Evolutionary conservation across 2,113 vertebrate genomes (phyloP), one percentile per base, ranked within the genome.

Genomic region (Bagarius yarrelli): DNA sequence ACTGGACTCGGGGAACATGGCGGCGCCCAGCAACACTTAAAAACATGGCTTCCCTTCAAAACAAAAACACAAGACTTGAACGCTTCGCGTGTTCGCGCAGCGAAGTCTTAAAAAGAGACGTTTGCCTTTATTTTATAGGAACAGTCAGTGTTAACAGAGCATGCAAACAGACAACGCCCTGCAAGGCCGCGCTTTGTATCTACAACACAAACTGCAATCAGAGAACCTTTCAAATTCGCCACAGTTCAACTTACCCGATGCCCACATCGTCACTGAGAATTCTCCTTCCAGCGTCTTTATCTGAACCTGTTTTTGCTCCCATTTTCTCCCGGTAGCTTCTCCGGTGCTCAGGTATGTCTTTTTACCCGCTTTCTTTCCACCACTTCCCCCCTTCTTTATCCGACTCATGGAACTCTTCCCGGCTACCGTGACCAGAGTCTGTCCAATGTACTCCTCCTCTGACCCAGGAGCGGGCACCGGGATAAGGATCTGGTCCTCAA

Each of bases 1-100:
- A 95, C 95, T 94, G 92, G 94, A 95, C 94, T 94, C 92, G 93
- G 95, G 94, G 96, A 98, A 98, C 94, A 98, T 98, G 97, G 96
- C 97, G 97, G 97, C 97, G 97, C 97, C 97, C 97, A 97, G 94
- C 93, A 91, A 95, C 94, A 95, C 94, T 92, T 93, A 93, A 94
- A 88, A 97, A 97, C 95, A 97, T 98, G 97, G 97, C 96, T 92
- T 97, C 96, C 96, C 92, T 96, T 97, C 96, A 98, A 96, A 98
- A 98, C 96, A 98, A 96, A 92, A 97, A 96, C 92, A 94, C 87
- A 87, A 88, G 83, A 59, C 52, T 53, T 21, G 23, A 79, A 36
- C 15, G 21, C 8, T 15, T 40, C 1, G 8, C n/a, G 25, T 78
- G 75, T 88, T 81, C 25, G 23, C 30, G 60, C 67, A 61, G 87